Evolutionary conservation across 2,888 invertebrate genomes (phyloP), one percentile per base, ranked within the genome.

Genomic region (Cataglyphis cursor): DNA sequence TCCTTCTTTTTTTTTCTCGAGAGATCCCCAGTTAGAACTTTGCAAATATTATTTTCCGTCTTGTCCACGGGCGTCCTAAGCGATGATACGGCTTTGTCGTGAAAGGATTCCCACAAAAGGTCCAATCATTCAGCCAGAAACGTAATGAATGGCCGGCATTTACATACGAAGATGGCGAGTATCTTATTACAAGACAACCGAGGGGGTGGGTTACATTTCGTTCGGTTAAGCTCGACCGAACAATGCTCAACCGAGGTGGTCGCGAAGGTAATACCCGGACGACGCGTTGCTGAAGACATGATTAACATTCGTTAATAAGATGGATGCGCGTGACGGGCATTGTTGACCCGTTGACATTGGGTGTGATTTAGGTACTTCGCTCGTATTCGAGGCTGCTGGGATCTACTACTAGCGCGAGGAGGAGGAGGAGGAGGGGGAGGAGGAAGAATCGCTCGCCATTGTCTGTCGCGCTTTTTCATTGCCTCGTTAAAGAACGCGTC

Each of bases 301-400:
- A 94, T 95, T 94, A 94, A 95, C 94, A 95, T 95, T 94, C 94
- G 94, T 94, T 95, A 94, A 94, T 94, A 95, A 95, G 94, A 94
- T 94, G 93, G 93, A 94, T 94, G 93, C 91, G 89, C 91, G 89
- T 93, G 94, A 94, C 93, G 92, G 90, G 91, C 92, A 94, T 94
- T 95, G 94, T 94, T 93, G 90, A 85, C 88, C 89, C 90, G 89
- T 86, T 86, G 90, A 93, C 93, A 90, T 92, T 85, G 88, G 87
- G 74, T 87, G 91, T 93, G 92, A 93, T 93, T 93, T 91, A 92
- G 91, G 89, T 91, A 83, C 84, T 72, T 84, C 78, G 81, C 73
- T 75, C 81, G 68, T 59, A 51, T 18, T 62, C 70, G 59, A 66
- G 54, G 35, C 78, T 62, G 73, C 48, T 31, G 38, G n/a, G 62